A percentile compares a stretch with the other conserved stretches of the same genome.
These are phyloP conservation scores for Mormyrus hasselquistii DNA, from an alignment of 2,797 vertebrate species.

Conservation along the genomic window DNA sequence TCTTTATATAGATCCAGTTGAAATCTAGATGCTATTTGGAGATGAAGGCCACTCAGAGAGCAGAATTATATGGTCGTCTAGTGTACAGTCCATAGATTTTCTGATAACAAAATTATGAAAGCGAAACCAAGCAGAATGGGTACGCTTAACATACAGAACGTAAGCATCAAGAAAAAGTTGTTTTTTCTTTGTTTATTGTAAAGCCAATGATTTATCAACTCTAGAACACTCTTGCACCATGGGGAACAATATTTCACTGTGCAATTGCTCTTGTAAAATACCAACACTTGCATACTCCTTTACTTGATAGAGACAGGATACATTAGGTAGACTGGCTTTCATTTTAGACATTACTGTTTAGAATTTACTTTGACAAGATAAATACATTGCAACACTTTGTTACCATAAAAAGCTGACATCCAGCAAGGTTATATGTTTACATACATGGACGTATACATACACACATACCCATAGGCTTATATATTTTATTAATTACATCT, in stretches of 20 bases:
- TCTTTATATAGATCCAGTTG: neutral
- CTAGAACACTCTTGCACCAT: neutral
- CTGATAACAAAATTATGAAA: neutral
- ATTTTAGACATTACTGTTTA: neutral
- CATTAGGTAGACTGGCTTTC: neutral
- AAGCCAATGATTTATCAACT: neutral
- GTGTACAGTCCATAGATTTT: neutral
- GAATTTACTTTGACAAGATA: neutral
- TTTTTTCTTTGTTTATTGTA: neutral
- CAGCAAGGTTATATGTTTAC: neutral
- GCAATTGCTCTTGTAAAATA: constrained; percentile 2
- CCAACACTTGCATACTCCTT: neutral
- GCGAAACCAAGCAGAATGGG: neutral
- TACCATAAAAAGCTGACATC: neutral
- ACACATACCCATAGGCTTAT: neutral
- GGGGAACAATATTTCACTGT: neutral
- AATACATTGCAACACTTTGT: neutral
- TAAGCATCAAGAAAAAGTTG: neutral
- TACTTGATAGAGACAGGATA: neutral
- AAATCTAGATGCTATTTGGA: neutral
- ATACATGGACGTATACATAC: neutral
- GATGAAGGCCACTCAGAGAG: neutral
- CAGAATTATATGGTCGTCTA: neutral
- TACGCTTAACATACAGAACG: neutral
- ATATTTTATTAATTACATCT: neutral